Evolutionary conservation across 2,888 invertebrate genomes (phyloP).

Genomic region (Venusia cambrica): DNA sequence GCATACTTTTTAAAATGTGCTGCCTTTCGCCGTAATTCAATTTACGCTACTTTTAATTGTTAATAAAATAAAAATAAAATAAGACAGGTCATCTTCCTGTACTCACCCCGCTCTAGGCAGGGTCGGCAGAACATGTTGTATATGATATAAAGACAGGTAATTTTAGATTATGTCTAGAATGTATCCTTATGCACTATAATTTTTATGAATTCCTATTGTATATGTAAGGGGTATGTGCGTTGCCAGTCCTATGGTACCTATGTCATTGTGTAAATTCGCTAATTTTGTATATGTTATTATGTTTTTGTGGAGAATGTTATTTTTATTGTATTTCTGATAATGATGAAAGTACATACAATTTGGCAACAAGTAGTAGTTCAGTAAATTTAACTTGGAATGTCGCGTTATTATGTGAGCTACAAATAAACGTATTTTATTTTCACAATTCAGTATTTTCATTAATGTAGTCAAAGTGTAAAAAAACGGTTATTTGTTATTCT

Average conservation of each 20-base stretch:
- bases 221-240: slow-evolving; percentile 38
- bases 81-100: too few relatives aligned
- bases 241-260: slow-evolving; percentile 42
- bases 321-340: slow-evolving; percentile 39
- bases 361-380: slow-evolving; percentile 20
- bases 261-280: slow-evolving; percentile 40
- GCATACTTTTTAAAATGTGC: slow-evolving; percentile 45
- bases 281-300: slow-evolving; percentile 54
- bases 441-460: too few relatives aligned
- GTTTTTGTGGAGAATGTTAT: slow-evolving; percentile 48
- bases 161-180: slow-evolving; percentile 42
- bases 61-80: slow-evolving; percentile 40
- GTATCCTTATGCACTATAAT: slow-evolving; percentile 31
- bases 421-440: too few relatives aligned
- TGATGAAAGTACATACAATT: slow-evolving; percentile 35
- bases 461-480: too few relatives aligned
- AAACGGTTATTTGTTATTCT: too few relatives aligned
- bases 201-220: slow-evolving; percentile 30
- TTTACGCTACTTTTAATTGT: slow-evolving; percentile 43
- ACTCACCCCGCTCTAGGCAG: too few relatives aligned
- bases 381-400: too few relatives aligned
- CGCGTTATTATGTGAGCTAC: too few relatives aligned
- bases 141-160: too few relatives aligned
- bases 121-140: too few relatives aligned
- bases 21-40: slow-evolving; percentile 43